Percentiles rank a stretch among this genome's conserved stretches.
These are phyloP conservation scores for Sisyra terminalis DNA, from an alignment of 2,888 invertebrate genomes.

Conservation along the genomic window DNA sequence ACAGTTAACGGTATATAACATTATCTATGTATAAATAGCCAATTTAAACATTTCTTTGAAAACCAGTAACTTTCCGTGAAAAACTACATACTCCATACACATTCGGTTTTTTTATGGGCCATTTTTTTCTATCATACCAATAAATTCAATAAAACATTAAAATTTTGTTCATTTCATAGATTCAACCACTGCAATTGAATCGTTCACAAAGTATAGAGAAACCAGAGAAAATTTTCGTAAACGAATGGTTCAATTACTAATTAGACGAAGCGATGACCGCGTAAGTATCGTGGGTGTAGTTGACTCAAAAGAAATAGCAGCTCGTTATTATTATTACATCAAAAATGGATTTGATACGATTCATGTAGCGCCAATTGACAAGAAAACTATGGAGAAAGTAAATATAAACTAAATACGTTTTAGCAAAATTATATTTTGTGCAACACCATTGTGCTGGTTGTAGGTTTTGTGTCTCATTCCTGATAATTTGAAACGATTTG, in stretches of 20 bases:
- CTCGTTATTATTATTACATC: constrained; percentile 80
- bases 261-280: constrained; percentile 25
- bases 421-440: constrained; percentile 1
- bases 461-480: constrained; percentile 51
- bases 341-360: constrained; percentile 81
- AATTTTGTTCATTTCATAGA: neutral
- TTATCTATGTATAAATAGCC: too few relatives aligned
- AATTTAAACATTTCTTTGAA: too few relatives aligned
- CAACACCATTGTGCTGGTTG: too few relatives aligned
- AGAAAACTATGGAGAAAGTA: constrained; percentile 47
- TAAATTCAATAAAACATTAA: neutral
- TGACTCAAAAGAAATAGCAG: constrained; percentile 25
- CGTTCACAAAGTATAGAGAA: constrained; percentile 31
- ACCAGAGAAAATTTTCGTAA: constrained; percentile 72
- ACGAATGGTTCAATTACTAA: constrained; percentile 59
- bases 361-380: constrained; percentile 72
- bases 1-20: too few relatives aligned
- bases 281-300: neutral
- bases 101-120: neutral
- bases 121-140: neutral
- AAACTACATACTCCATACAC: too few relatives aligned
- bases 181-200: neutral
- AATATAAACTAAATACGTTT: too few relatives aligned
- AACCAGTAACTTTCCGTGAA: too few relatives aligned
- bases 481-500: constrained; percentile 41